Percentiles rank a stretch among this genome's conserved stretches.
phyloP scores from a whole-genome alignment of 2,113 vertebrate species.

The Piaya cayana region DNA sequence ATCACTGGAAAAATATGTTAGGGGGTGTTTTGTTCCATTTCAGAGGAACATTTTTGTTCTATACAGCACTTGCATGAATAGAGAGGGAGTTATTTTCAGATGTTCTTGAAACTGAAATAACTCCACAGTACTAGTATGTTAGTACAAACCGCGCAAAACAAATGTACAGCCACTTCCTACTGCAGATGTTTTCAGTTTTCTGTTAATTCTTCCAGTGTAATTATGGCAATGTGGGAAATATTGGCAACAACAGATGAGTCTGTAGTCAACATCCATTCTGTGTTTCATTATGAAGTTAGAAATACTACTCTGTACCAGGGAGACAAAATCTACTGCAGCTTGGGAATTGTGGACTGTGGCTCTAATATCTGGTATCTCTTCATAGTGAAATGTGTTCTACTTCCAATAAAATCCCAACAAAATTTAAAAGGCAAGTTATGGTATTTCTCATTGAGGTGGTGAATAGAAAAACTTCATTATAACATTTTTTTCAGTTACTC shows the following conservation, averaged over 20 bases:
- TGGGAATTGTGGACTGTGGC: neutral
- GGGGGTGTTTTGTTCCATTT: neutral
- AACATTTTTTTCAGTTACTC: neutral
- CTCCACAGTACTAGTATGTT: neutral
- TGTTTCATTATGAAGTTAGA: neutral
- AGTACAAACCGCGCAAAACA: neutral
- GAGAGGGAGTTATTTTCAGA: neutral
- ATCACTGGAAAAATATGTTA: neutral
- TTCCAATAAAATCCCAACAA: neutral
- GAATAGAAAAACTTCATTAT: neutral
- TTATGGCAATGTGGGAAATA: neutral
- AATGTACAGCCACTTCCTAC: neutral
- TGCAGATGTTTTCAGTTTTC: neutral
- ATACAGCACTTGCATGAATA: neutral
- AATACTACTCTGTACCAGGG: neutral
- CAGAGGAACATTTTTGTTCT: neutral
- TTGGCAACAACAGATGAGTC: neutral
- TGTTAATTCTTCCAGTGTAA: neutral
- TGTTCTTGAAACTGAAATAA: neutral
- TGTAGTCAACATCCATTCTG: neutral
- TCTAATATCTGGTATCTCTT: neutral
- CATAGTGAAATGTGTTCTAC: neutral
- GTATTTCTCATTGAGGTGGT: neutral
- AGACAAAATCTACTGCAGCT: neutral
- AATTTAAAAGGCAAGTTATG: rapidly evolving